Conservation (phyloP, 2,797 vertebrate species). For the Florisuga fusca region DNA sequence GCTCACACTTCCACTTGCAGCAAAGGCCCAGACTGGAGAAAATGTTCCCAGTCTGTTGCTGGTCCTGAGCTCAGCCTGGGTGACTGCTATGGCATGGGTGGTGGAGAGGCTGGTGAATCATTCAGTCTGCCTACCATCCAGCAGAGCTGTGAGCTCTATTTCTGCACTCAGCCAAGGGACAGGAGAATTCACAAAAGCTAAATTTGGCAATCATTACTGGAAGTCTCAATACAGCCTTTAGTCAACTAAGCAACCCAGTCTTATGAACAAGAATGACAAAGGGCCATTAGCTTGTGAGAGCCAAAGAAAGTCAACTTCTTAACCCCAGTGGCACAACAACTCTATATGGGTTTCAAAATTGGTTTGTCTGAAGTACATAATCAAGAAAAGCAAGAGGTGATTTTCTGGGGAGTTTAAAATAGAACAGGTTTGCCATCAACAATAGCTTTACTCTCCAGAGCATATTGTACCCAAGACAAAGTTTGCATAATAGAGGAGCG, state of each 20-base stretch:
- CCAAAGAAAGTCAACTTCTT: background rate
- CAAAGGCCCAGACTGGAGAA: background rate
- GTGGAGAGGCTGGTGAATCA: constrained; percentile 18
- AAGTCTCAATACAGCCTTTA: background rate
- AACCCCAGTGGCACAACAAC: background rate
- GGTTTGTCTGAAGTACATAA: constrained; percentile 28
- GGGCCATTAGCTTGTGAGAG: background rate
- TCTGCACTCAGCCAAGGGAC: background rate
- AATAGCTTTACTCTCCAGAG: constrained; percentile 1
- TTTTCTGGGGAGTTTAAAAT: constrained; percentile 22
- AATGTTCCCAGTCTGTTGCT: background rate
- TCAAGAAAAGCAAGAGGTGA: constrained; percentile 15
- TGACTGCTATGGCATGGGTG: background rate
- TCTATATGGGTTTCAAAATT: background rate
- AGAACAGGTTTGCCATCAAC: constrained; percentile 6
- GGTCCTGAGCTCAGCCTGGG: background rate
- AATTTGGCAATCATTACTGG: constrained; percentile 16
- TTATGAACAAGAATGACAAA: background rate
- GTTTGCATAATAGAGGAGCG: constrained; percentile 9
- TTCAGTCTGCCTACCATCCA: background rate
- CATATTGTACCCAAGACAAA: background rate
- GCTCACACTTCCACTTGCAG: background rate
- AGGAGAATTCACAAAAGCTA: background rate
- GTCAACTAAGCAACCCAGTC: background rate
- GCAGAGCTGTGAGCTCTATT: background rate